Conservation (phyloP, 1,140 invertebrate species). For the Panagrolaimus sp. region DNA sequence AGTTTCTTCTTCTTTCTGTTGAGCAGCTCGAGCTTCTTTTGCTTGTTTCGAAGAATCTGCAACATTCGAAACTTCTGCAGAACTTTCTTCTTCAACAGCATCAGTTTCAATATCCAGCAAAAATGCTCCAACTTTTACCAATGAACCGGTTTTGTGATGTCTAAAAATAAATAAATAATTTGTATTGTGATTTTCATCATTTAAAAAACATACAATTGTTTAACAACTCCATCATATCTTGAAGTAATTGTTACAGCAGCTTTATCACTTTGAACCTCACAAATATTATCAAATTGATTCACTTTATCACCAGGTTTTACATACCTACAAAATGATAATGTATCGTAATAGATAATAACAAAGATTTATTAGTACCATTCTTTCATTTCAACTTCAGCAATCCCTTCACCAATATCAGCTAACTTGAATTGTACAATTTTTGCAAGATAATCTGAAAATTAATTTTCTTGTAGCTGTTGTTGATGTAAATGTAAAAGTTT, state of each 20-base stretch:
- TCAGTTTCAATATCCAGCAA: constrained; percentile 78
- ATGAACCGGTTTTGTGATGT: constrained; percentile 78
- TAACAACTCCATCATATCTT: constrained; percentile 76
- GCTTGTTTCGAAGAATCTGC: neutral
- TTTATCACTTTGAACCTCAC: constrained; percentile 98
- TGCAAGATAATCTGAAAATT: constrained; percentile 33
- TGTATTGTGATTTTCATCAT: no score
- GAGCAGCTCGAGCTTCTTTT: neutral
- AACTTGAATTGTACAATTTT: constrained; percentile 74
- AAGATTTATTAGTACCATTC: constrained; percentile 79
- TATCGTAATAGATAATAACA: neutral
- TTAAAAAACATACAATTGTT: no score
- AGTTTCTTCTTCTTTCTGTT: neutral
- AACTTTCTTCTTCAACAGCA: constrained; percentile 29
- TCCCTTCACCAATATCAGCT: constrained; percentile 98
- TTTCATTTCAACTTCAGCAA: constrained; percentile 89
- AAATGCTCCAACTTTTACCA: constrained; percentile 80
- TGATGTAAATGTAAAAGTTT: no score
- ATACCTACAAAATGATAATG: constrained; percentile 68
- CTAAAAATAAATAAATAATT: no score
- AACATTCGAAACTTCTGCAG: neutral
- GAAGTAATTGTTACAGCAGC: constrained; percentile 96
- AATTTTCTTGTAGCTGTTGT: no score
- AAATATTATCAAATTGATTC: constrained; percentile 91
- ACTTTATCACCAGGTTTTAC: constrained; percentile 88